Conservation (phyloP, 2,797 vertebrate species). For the Neosalanx taihuensis region DNA sequence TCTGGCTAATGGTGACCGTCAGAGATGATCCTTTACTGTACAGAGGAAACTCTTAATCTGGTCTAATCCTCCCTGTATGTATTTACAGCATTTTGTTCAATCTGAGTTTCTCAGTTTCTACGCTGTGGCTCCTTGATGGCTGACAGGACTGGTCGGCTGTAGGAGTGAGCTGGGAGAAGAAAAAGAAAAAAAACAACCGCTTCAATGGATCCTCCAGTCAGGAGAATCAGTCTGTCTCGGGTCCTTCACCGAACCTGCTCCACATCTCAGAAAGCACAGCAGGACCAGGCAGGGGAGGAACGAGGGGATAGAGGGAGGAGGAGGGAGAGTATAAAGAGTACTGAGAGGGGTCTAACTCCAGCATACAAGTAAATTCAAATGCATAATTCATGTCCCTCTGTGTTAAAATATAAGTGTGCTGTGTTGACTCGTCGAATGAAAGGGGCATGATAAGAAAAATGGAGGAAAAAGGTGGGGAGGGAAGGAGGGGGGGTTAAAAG, state of each 20-base stretch:
- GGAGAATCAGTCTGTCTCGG: neutral
- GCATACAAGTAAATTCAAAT: constrained; percentile 78
- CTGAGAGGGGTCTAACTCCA: constrained; percentile 66
- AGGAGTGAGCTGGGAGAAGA: constrained; percentile 39
- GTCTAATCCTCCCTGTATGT: too few relatives aligned
- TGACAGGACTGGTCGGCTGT: constrained; percentile 40
- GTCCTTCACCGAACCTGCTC: neutral
- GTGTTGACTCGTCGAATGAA: constrained; percentile 79
- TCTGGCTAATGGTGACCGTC: neutral
- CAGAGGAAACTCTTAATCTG: too few relatives aligned
- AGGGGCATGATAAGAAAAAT: constrained; percentile 75
- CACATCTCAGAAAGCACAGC: constrained; percentile 34
- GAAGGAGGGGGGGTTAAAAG: constrained; percentile 66
- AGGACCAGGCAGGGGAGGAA: constrained; percentile 27
- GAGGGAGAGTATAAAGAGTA: constrained; percentile 45
- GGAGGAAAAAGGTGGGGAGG: constrained; percentile 29
- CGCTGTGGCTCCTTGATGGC: constrained; percentile 26
- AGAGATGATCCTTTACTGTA: neutral
- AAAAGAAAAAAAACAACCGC: constrained; percentile 42
- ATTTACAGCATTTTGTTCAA: too few relatives aligned
- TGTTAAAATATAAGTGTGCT: constrained; percentile 77
- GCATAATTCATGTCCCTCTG: constrained; percentile 74
- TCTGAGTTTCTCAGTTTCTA: too few relatives aligned
- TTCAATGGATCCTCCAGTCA: constrained; percentile 33
- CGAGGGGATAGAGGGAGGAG: neutral